phyloP scores from a whole-genome alignment of 2,113 vertebrate genomes.

The Machaerirhynchus nigripectus region DNA sequence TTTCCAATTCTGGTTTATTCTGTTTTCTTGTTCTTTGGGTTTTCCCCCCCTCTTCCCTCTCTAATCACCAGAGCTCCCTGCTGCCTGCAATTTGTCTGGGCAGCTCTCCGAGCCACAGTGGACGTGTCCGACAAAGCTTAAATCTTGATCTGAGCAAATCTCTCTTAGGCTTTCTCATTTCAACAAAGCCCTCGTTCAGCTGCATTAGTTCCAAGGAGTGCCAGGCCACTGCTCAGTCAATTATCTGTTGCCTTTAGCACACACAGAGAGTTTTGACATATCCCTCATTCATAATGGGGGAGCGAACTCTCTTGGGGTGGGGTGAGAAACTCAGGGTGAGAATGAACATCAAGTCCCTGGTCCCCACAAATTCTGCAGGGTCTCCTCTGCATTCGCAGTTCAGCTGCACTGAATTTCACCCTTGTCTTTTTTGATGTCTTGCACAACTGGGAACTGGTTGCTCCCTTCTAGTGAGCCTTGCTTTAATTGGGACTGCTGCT shows the following conservation, averaged over 20 bases:
- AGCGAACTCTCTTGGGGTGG: not conserved
- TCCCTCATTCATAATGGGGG: not conserved
- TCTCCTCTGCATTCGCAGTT: not conserved
- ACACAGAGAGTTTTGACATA: not conserved
- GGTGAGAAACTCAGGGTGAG: not conserved
- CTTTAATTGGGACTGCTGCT: not conserved
- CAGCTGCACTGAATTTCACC: not conserved
- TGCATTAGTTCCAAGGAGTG: not conserved
- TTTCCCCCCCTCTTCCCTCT: not conserved
- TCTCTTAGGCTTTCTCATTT: constrained; percentile 62
- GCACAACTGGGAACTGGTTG: not conserved
- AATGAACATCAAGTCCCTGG: not conserved
- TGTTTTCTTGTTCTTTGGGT: not conserved
- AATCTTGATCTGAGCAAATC: constrained; percentile 49
- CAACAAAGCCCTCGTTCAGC: constrained; percentile 9
- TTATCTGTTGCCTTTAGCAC: not conserved
- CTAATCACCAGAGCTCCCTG: not conserved
- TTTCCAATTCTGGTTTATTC: not conserved
- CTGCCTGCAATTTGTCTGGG: not conserved
- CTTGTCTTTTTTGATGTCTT: not conserved
- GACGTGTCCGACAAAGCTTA: constrained; percentile 39
- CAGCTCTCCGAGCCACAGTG: not conserved
- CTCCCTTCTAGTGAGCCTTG: not conserved
- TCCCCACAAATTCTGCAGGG: not conserved
- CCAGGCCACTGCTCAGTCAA: not conserved